Evolutionary conservation across 2,888 invertebrate genomes (phyloP).

Genomic region (Hermaeophaga mercurialis): DNA sequence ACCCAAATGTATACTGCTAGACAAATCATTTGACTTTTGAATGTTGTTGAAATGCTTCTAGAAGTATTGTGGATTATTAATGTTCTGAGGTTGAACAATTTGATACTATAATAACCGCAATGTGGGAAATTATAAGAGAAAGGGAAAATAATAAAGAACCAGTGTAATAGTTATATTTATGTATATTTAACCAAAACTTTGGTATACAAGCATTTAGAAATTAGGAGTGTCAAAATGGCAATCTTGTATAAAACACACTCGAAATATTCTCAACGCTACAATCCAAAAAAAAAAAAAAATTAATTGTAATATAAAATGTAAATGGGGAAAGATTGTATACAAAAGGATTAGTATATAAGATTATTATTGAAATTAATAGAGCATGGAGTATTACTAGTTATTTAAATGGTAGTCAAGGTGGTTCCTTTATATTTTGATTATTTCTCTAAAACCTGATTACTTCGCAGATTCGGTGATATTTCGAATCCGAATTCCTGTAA

Average conservation of each 20-base stretch:
- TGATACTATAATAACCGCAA: too few relatives aligned
- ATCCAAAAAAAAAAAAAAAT: constrained; percentile 38
- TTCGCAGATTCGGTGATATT: not conserved
- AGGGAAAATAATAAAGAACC: not conserved
- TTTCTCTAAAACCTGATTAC: not conserved
- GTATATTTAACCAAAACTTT: constrained; percentile 49
- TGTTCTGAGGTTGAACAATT: too few relatives aligned
- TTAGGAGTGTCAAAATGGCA: constrained; percentile 42
- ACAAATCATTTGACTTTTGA: too few relatives aligned
- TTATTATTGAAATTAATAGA: constrained; percentile 38
- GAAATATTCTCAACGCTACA: constrained; percentile 38
- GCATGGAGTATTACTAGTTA: constrained; percentile 37
- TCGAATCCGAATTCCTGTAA: too few relatives aligned
- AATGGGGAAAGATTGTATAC: constrained; percentile 38
- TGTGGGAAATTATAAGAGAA: not conserved
- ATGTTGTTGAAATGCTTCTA: too few relatives aligned
- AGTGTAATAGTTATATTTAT: constrained; percentile 30
- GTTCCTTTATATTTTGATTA: constrained; percentile 20
- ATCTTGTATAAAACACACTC: constrained; percentile 41
- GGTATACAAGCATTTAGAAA: constrained; percentile 48
- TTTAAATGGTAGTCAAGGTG: constrained; percentile 18
- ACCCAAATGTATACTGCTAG: too few relatives aligned
- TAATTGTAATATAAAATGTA: constrained; percentile 32
- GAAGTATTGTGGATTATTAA: too few relatives aligned
- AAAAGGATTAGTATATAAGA: constrained; percentile 37